Evolutionary conservation across 2,113 vertebrate species (phyloP).

Genomic region (Fregata magnificens): DNA sequence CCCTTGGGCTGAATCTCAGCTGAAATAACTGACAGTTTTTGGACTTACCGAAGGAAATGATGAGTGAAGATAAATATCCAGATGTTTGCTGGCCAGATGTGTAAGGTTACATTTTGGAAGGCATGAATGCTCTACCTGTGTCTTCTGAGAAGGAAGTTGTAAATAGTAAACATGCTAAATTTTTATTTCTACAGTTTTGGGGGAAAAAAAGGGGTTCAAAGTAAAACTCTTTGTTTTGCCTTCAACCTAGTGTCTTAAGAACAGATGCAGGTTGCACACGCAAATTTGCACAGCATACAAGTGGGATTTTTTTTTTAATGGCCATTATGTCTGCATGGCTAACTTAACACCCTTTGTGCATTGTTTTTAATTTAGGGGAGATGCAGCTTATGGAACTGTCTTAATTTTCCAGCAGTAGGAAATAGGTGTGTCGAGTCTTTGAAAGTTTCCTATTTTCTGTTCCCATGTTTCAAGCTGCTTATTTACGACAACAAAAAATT

Average conservation of each 20-base stretch:
- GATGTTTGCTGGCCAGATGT: conserved; percentile 84
- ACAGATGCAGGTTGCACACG: neutral
- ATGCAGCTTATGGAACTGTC: neutral
- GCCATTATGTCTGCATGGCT: neutral
- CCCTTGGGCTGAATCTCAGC: conserved; percentile 71
- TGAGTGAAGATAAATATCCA: conserved; percentile 84
- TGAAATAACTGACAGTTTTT: conserved; percentile 82
- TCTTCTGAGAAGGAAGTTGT: conserved; percentile 71
- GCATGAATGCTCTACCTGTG: conserved; percentile 69
- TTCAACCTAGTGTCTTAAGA: neutral
- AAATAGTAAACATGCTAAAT: conserved; percentile 70
- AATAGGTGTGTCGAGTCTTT: conserved; percentile 5
- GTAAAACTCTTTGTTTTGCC: neutral
- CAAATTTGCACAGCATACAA: neutral
- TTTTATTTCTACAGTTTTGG: conserved; percentile 2
- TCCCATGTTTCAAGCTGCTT: conserved; percentile 12
- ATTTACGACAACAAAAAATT: conserved; percentile 20
- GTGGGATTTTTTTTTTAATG: neutral
- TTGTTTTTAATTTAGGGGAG: conserved; percentile 13
- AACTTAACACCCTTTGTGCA: conserved; percentile 1
- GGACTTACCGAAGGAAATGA: conserved; percentile 82
- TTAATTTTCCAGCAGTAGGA: conserved; percentile 29
- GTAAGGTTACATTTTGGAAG: conserved; percentile 75
- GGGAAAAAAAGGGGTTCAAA: neutral
- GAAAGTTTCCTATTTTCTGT: conserved; percentile 35